Evolutionary conservation across 1,140 invertebrate genomes (phyloP), one percentile per base, ranked within the genome.

Genomic region (Megalopta genalis): DNA sequence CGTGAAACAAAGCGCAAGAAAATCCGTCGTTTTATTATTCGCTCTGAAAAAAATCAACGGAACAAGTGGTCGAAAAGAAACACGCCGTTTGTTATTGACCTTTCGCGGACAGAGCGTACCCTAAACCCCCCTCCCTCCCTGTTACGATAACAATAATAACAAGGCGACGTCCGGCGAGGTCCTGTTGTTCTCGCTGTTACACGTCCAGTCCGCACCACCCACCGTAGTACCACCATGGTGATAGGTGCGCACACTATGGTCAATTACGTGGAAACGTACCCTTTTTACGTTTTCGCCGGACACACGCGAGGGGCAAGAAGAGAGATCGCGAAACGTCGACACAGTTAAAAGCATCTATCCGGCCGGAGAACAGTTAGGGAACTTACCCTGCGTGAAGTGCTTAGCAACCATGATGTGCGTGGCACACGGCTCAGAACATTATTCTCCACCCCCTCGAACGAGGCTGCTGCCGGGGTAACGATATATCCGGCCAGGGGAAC

Each of bases 341-440:
- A 21, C 25, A 72, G 39, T 32, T 37, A 2, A 4, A 16, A 18
- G 46, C 52, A 59, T 25, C 37, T 32, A 0, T n/a, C n/a, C n/a
- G 32, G 4, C 9, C 52, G 1, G 18, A 32, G n/a, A 76, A 69
- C 39, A 6, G 79, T 81, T 78, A 49, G 57, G n/a, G 80, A 86
- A 90, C 91, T 92, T 84, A 92, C 91, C 91, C 91, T 91, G 91
- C 75, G 84, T 82, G 73, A 91, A 90, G 82, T 92, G 89, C 86
- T 91, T 91, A 78, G 89, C 88, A 87, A 92, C 88, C 91, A 92
- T 91, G 89, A 87, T 85, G 82, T 79, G 63, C 67, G 82, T 74
- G 72, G 74, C 32, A 74, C 64, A 52, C 54, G 42, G 70, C 75
- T 85, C 74, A 85, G 83, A 85, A 85, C 85, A 86, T 87, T 83